Conservation (phyloP, 2,888 invertebrate species). For the Serripes groenlandicus region DNA sequence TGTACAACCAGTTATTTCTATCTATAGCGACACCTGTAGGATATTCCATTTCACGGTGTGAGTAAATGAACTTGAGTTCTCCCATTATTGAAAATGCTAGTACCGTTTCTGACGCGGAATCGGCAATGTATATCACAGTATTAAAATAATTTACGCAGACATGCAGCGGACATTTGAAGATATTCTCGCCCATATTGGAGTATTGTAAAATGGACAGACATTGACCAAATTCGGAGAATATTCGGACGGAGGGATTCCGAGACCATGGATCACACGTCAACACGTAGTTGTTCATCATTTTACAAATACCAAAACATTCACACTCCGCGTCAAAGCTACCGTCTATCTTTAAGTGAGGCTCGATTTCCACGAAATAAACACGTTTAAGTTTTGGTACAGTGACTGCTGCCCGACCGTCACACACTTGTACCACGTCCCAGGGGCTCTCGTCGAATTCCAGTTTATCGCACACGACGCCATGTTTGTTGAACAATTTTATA, state of each 20-base stretch:
- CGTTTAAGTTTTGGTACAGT: constrained; percentile 56
- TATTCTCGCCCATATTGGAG: constrained; percentile 23
- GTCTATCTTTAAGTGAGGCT: constrained; percentile 47
- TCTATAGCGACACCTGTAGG: constrained; percentile 63
- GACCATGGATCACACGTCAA: constrained; percentile 64
- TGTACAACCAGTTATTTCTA: constrained; percentile 55
- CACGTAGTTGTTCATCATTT: constrained; percentile 47
- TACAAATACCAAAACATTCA: constrained; percentile 63
- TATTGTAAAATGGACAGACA: constrained; percentile 29
- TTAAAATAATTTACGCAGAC: constrained; percentile 56
- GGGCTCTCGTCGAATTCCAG: constrained; percentile 51
- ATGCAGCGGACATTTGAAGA: constrained; percentile 63
- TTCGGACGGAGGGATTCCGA: constrained; percentile 43
- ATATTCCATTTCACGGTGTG: constrained; percentile 46
- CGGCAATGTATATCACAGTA: constrained; percentile 57
- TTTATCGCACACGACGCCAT: constrained; percentile 50
- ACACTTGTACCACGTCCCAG: constrained; percentile 53
- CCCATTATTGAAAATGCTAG: constrained; percentile 45
- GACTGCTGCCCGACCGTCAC: constrained; percentile 46
- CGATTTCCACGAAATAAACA: constrained; percentile 58
- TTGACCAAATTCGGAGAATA: constrained; percentile 44
- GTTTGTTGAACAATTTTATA: constrained; percentile 54
- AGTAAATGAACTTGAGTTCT: constrained; percentile 49
- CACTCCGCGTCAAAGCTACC: constrained; percentile 39
- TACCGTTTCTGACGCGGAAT: constrained; percentile 52